Evolutionary conservation across 2,888 invertebrate species (phyloP), one percentile per base, ranked within the genome.

Genomic region (Tenthredo notha): DNA sequence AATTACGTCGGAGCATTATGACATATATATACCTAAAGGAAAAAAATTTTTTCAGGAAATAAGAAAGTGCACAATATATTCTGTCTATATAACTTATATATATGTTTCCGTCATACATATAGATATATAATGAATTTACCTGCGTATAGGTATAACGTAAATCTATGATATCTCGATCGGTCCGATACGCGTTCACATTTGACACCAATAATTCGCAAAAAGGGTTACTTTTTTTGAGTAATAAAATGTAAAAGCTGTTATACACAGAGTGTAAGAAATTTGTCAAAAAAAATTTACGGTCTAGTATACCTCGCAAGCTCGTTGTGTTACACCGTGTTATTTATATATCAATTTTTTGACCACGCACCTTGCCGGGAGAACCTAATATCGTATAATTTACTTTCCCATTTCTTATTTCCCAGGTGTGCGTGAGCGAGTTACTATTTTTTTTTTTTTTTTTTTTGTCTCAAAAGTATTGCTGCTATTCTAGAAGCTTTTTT

Each of bases 371-470:
- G 10, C 25, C 61, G 25, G 61, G 61, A 25, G 25, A 61, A 25
- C 21, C 61, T 61, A 25, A 61, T 61, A 61, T 61, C 61, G 25
- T 25, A 25, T 61, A 61, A 61, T 61, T 61, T 61, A 61, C 25
- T 61, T 61, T 61, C 61, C 25, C 61, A 61, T 21, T 25, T 21
- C 61, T 61, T 61, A 61, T 61, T 61, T 61, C 61, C 61, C 61
- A 61, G 61, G 61, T 61, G 61, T 61, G 61, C 61, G 61, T 61
- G 61, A 61, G 61, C 25, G 25, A 61, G 61, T 61, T 61, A 61
- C 21, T 61, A 61, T 61, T 25, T 61, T n/a, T n/a, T n/a, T n/a
- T n/a, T n/a, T n/a, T n/a, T n/a, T n/a, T n/a, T n/a, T n/a, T n/a
- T 61, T 21, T 61, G 25, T 61, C 61, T 61, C 12, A 25, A 61